Evolutionary conservation across 1,140 invertebrate species (phyloP).

Genomic region (Diploscapter pachys): DNA sequence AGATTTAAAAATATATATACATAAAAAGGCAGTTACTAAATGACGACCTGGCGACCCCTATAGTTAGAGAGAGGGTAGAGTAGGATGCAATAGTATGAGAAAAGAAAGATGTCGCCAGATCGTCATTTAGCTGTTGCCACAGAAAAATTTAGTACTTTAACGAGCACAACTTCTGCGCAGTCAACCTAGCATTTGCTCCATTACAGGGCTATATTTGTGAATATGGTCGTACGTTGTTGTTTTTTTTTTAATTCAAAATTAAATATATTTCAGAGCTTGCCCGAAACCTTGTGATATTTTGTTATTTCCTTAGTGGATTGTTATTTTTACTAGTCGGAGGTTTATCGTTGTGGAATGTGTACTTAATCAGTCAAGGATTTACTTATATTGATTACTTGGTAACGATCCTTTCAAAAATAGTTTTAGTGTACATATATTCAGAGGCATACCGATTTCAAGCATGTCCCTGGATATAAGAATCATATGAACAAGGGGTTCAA

Average conservation of each 20-base stretch:
- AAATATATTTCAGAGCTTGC: slow-evolving; percentile 17
- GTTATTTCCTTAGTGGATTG: slow-evolving; percentile 28
- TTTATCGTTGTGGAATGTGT: slow-evolving; percentile 32
- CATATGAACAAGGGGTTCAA: slow-evolving; percentile 22
- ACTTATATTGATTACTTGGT: slow-evolving; percentile 42
- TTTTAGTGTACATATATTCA: slow-evolving; percentile 9
- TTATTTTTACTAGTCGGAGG: slow-evolving; percentile 34
- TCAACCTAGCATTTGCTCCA: slow-evolving; percentile 19
- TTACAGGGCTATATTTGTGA: slow-evolving; percentile 32
- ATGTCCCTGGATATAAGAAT: slow-evolving; percentile 13
- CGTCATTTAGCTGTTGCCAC: no score
- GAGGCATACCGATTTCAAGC: slow-evolving; percentile 10
- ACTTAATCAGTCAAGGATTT: slow-evolving; percentile 32
- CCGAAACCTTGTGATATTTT: slow-evolving; percentile 33
- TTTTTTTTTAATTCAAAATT: no score
- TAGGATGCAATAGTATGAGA: no score
- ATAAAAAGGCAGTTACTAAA: slow-evolving; percentile 17
- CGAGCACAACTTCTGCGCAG: slow-evolving; percentile 32
- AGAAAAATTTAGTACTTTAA: neutral
- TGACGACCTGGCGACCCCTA: neutral
- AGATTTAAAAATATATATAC: slow-evolving; percentile 5
- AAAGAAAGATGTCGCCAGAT: no score
- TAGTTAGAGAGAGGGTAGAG: no score
- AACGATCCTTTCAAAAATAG: neutral
- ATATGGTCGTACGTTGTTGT: no score